Percentiles rank a stretch among this genome's conserved stretches.
These are phyloP conservation scores for Uropetala carovei DNA, from an alignment of 2,888 invertebrate species.

Conservation along the genomic window DNA sequence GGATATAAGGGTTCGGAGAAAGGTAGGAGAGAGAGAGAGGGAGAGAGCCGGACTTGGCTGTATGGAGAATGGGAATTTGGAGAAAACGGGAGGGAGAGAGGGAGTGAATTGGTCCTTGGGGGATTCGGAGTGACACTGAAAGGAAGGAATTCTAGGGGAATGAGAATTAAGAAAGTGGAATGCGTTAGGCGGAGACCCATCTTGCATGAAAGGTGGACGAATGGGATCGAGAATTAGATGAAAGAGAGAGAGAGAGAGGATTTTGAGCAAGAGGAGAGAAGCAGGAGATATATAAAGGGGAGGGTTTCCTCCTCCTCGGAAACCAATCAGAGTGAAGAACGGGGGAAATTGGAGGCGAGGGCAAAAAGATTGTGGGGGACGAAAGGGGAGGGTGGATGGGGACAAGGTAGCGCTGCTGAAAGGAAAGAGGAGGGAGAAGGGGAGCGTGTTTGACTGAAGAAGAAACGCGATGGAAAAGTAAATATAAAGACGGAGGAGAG, in stretches of 20 bases:
- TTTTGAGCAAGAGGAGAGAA: background rate
- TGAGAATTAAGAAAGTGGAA: constrained; percentile 55
- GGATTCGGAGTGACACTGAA: constrained; percentile 58
- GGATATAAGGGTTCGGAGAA: too few species aligned
- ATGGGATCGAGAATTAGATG: constrained; percentile 44
- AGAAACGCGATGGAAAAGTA: background rate
- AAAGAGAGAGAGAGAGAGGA: background rate
- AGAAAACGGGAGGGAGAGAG: background rate
- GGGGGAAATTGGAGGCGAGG: background rate
- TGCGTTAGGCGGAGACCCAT: constrained; percentile 44
- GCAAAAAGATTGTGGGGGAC: background rate
- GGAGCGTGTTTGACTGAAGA: background rate
- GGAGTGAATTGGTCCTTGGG: constrained; percentile 39
- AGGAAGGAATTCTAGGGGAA: constrained; percentile 44
- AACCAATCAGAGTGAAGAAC: constrained; percentile 26
- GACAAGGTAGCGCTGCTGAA: too few species aligned
- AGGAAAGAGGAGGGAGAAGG: background rate
- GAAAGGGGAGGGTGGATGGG: background rate
- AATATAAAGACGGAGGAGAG: background rate
- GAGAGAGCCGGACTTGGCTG: background rate
- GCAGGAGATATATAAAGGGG: background rate
- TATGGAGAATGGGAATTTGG: background rate
- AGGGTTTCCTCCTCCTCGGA: constrained; percentile 9
- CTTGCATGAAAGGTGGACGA: constrained; percentile 26
- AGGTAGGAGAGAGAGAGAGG: background rate